Base-by-base conservation (phyloP, 1,140 invertebrate genomes). In the Lordiphosa mommai region DNA sequence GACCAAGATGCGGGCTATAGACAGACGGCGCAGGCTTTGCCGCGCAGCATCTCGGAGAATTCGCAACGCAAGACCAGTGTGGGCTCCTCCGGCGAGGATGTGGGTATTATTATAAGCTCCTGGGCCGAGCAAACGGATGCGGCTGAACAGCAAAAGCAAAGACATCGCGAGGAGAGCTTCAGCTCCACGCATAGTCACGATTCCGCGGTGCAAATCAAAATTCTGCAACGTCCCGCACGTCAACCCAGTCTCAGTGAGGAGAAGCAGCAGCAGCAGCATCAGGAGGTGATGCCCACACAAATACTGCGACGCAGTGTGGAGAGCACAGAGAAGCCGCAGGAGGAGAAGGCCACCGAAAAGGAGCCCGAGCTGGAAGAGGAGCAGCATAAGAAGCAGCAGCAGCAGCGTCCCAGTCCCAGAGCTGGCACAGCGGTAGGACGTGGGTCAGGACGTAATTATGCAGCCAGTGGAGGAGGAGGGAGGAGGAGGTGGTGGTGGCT, bases 91-190 rank as follows among this genome's bases (percentile, higher is more conserved):
- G 88, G 87, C 43, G 84, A 88, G 17, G 70, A 67, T 6, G 40
- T 43, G 3, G 13, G 20, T 1, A 43, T 50, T 3, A 9, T 74
- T 29, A 43, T 65, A 9, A 32, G 51, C 10, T 89, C 88, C 7
- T 89, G 88, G 88, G 86, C 84, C 0, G 88, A 89, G 46, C 88
- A 89, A 56, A 87, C 86, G 4, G 88, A 88, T 58, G 87, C 87
- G 53, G 72, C 80, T 2, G 88, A 89, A 37, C 56, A 86, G 29
- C 87, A 88, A 47, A 79, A 84, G 20, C 76, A 80, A 41, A 59
- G 77, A 4, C 64, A 72, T 36, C 65, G 84, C 12, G 86, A 88
- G 13, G 87, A 89, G 30, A 88, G 86, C 37, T 86, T 88, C 41
- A 88, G 86, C 4, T 87, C 84, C 0, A 68, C 56, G 29, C 87